Percentiles rank a stretch among this genome's conserved stretches.
phyloP scores from a whole-genome alignment of 2,888 invertebrate genomes.

The Ischnus inquisitorius region DNA sequence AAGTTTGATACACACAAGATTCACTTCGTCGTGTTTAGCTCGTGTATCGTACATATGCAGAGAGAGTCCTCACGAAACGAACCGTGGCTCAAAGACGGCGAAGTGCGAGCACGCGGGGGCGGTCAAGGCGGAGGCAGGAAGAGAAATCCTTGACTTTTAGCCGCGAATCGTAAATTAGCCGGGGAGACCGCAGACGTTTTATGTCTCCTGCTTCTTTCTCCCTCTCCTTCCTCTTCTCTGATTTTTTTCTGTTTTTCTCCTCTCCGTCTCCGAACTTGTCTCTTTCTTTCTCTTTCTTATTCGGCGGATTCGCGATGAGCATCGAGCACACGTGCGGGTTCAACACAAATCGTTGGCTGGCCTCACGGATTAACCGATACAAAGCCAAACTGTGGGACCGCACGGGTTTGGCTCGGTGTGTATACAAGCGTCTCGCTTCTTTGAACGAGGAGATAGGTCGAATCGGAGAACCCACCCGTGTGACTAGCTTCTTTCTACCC shows the following conservation, averaged over 20 bases:
- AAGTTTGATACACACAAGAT: no score
- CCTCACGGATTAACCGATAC: slow-evolving; percentile 3
- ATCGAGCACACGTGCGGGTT: slow-evolving; percentile 35
- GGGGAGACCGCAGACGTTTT: slow-evolving; percentile 70
- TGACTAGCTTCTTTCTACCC: slow-evolving; percentile 9
- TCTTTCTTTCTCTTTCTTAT: slow-evolving; percentile 31
- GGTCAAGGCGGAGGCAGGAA: slow-evolving; percentile 52
- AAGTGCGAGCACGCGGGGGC: slow-evolving; percentile 27
- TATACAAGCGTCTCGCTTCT: slow-evolving; percentile 21
- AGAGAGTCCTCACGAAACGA: background rate
- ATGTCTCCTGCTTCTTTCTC: slow-evolving; percentile 52
- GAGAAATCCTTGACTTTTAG: slow-evolving; percentile 75
- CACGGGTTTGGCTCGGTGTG: slow-evolving; percentile 4
- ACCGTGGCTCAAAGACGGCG: background rate
- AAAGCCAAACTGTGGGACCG: background rate
- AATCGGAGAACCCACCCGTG: slow-evolving; percentile 1
- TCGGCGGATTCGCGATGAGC: slow-evolving; percentile 35
- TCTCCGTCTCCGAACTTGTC: background rate
- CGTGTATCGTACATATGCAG: background rate
- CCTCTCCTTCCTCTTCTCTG: slow-evolving; percentile 23
- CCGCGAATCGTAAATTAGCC: slow-evolving; percentile 75
- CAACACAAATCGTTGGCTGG: background rate
- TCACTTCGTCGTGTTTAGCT: no score
- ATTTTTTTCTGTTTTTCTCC: slow-evolving; percentile 19
- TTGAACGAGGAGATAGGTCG: slow-evolving; percentile 12